phyloP scores from a whole-genome alignment of 2,888 invertebrate genomes.

The Synanthedon myopaeformis region DNA sequence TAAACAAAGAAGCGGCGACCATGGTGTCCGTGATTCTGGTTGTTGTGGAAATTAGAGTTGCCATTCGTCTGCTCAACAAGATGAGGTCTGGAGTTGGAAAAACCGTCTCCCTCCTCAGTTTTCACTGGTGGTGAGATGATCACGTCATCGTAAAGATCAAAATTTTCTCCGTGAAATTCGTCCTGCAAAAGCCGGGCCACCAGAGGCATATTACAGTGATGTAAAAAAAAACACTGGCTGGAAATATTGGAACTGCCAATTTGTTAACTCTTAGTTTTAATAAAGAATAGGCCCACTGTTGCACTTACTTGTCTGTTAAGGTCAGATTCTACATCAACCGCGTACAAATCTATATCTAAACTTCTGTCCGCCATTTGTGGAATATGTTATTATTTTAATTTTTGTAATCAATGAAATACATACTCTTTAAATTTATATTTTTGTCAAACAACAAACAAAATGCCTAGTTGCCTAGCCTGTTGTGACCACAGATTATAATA shows the following conservation, averaged over 20 bases:
- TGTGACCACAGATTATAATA: too few relatives aligned
- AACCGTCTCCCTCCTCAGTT: slow-evolving; percentile 70
- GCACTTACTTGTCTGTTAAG: slow-evolving; percentile 72
- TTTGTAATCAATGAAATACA: too few relatives aligned
- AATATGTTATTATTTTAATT: too few relatives aligned
- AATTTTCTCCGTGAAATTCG: slow-evolving; percentile 87
- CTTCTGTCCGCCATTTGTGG: slow-evolving; percentile 90
- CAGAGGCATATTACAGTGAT: background rate
- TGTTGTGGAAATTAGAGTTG: slow-evolving; percentile 76
- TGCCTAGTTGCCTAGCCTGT: too few relatives aligned
- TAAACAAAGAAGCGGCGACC: slow-evolving; percentile 92
- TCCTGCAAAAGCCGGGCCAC: slow-evolving; percentile 68
- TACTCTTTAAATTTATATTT: too few relatives aligned
- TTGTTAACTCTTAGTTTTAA: background rate
- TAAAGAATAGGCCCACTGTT: too few relatives aligned
- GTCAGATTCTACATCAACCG: slow-evolving; percentile 96
- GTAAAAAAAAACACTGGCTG: too few relatives aligned
- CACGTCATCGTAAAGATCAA: slow-evolving; percentile 96
- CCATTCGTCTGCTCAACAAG: slow-evolving; percentile 78
- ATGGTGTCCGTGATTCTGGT: slow-evolving; percentile 79
- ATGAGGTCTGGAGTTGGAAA: slow-evolving; percentile 67
- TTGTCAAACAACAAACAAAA: too few relatives aligned
- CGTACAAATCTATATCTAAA: slow-evolving; percentile 96
- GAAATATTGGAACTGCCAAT: background rate
- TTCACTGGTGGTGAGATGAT: slow-evolving; percentile 81